Evolutionary conservation across 2,113 vertebrate genomes (phyloP).

Genomic region (Podarcis cretensis): DNA sequence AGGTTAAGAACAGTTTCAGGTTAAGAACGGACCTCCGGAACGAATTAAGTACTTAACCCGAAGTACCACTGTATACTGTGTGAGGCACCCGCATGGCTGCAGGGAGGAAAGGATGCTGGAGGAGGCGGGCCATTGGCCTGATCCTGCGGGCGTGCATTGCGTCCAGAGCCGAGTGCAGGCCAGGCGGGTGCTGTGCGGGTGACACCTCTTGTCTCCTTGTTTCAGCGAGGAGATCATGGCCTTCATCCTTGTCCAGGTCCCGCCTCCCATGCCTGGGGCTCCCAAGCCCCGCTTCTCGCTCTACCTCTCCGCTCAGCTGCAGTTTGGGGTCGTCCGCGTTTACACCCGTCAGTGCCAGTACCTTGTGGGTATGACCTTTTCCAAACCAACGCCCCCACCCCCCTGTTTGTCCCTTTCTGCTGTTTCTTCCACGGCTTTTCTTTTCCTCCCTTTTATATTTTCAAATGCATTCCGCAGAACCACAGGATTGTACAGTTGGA

Average conservation of each 20-base stretch:
- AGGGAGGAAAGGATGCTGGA: neutral
- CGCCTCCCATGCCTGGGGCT: slow-evolving; percentile 68
- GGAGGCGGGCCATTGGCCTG: neutral
- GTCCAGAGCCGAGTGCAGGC: neutral
- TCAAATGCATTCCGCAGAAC: too few species aligned
- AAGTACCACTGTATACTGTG: too few species aligned
- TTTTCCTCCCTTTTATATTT: neutral
- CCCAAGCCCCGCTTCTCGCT: slow-evolving; percentile 88
- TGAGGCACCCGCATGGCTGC: too few species aligned
- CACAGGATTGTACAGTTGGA: too few species aligned
- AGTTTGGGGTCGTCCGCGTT: slow-evolving; percentile 85
- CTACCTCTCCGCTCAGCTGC: slow-evolving; percentile 89
- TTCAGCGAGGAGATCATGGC: slow-evolving; percentile 82
- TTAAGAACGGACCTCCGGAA: too few species aligned
- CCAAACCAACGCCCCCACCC: too few species aligned
- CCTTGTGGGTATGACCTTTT: slow-evolving; percentile 78
- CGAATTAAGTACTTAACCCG: too few species aligned
- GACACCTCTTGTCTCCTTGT: too few species aligned
- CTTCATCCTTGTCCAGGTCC: slow-evolving; percentile 80
- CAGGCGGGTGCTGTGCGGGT: too few species aligned
- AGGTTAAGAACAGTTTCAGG: too few species aligned
- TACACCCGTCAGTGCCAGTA: slow-evolving; percentile 85
- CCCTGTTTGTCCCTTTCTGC: neutral
- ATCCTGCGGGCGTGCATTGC: neutral
- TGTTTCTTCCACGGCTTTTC: too few species aligned